Base-by-base conservation (phyloP, 1,140 invertebrate genomes). In the Microplitis mediator region DNA sequence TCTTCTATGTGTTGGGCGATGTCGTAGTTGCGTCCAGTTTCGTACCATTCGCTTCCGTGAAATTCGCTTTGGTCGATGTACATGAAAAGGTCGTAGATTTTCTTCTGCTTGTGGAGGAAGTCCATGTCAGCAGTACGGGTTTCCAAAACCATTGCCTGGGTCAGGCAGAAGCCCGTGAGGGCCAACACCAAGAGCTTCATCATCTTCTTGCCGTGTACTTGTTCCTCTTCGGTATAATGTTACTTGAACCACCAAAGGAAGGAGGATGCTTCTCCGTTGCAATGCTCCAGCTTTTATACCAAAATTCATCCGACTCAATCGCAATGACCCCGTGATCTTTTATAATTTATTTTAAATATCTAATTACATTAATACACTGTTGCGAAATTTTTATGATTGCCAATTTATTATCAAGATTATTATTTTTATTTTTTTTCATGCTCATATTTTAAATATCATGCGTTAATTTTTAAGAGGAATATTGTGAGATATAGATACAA, bases 31-130 rank as follows among this genome's bases (percentile, higher is more conserved):
- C 87, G 86, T 69, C 89, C 89, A 69, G 89, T 84, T 74, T 91
- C 86, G 45, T 83, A 86, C 39, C 84, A 84, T 3, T 87, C 84
- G 3, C 85, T 80, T 69, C 88, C 82, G 16, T 68, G 85, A 3
- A 89, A 79, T 64, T 84, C 82, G n/a, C 87, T 87, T 75, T 90
- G 90, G 74, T 90, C 88, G 1, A 92, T 78, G 76, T 90, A 89
- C 77, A 90, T 85, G 54, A 91, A 85, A 3, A 93, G 87, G 73
- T 91, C 89, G 69, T 91, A 87, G 35, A 93, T 83, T 70, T 91
- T 88, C 73, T 89, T 89, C 80, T 93, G 91, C 65, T 86, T 89
- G 9, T 87, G 76, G 32, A 91, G 81, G 34, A 89, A 87, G 13
- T 88, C 86, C 80, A 87, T 87, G 75, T 89, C 88, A 45, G 86